These are phyloP conservation scores for Rhysida immarginata DNA, from an alignment of 1,140 invertebrate genomes.

Conservation along the genomic window DNA sequence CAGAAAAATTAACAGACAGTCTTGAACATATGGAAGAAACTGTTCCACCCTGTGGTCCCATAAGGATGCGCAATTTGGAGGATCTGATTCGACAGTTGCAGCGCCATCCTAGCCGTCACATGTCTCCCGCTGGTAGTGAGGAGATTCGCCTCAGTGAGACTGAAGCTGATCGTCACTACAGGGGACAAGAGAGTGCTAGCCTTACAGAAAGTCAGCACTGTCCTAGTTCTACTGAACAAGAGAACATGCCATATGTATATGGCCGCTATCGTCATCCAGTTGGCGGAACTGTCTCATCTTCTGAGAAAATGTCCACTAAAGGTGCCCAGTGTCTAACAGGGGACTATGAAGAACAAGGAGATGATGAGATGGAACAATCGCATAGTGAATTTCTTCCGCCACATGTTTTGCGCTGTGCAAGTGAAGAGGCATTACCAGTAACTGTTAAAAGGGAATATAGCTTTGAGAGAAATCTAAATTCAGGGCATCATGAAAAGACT, in stretches of 20 bases:
- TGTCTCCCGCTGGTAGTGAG: conserved; percentile 70
- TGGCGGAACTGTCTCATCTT: conserved; percentile 22
- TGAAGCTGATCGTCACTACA: conserved; percentile 72
- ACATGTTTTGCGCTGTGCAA: conserved; percentile 78
- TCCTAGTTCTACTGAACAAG: conserved; percentile 38
- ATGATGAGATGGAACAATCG: conserved; percentile 33
- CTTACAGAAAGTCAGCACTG: conserved; percentile 13
- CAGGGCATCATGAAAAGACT: conserved; percentile 15
- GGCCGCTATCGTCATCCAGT: conserved; percentile 56
- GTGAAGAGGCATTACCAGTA: conserved; percentile 61
- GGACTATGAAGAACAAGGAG: conserved; percentile 16
- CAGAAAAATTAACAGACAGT: conserved; percentile 47
- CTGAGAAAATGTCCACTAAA: conserved; percentile 12
- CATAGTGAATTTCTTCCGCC: conserved; percentile 86
- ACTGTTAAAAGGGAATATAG: conserved; percentile 23
- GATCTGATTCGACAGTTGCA: conserved; percentile 79
- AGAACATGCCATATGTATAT: conserved; percentile 53
- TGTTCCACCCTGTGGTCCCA: conserved; percentile 27
- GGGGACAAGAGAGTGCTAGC: conserved; percentile 54
- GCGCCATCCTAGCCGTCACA: conserved; percentile 67
- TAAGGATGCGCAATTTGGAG: conserved; percentile 71
- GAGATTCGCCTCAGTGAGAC: conserved; percentile 82
- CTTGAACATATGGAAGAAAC: conserved; percentile 28
- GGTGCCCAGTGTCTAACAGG: conserved; percentile 15
- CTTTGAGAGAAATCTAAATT: conserved; percentile 17